Evolutionary conservation across 2,113 vertebrate species (phyloP).

Genomic region (Fregata magnificens): DNA sequence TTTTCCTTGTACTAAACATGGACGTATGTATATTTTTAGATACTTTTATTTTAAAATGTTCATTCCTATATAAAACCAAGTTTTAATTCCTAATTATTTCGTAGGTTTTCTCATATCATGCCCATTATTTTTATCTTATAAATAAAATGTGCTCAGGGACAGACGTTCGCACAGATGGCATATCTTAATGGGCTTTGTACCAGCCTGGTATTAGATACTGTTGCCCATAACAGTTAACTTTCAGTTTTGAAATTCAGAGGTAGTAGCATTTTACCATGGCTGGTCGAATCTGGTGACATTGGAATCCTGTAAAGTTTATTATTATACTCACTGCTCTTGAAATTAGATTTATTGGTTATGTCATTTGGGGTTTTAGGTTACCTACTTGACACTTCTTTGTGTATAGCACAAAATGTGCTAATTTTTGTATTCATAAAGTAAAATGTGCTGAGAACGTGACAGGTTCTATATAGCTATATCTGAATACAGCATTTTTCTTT

Average conservation of each 20-base stretch:
- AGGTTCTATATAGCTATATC: not conserved
- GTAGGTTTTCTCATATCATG: not conserved
- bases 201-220: not conserved
- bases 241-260: not conserved
- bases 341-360: not conserved
- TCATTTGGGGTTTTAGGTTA: not conserved
- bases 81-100: slow-evolving; percentile 26
- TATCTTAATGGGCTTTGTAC: slow-evolving; percentile 4
- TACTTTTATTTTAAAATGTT: not conserved
- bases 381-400: not conserved
- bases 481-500: not conserved
- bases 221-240: not conserved
- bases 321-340: not conserved
- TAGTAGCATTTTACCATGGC: not conserved
- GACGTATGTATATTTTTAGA: not conserved
- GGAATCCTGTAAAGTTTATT: not conserved
- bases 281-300: not conserved
- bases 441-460: not conserved
- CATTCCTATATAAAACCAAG: not conserved
- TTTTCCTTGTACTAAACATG: not conserved
- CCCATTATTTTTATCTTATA: slow-evolving; percentile 11
- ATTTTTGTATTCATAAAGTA: not conserved
- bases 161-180: slow-evolving; percentile 17
- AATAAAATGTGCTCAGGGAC: not conserved
- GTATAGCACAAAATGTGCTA: not conserved